phyloP scores from a whole-genome alignment of 2,888 invertebrate genomes.

The Seira musarum region DNA sequence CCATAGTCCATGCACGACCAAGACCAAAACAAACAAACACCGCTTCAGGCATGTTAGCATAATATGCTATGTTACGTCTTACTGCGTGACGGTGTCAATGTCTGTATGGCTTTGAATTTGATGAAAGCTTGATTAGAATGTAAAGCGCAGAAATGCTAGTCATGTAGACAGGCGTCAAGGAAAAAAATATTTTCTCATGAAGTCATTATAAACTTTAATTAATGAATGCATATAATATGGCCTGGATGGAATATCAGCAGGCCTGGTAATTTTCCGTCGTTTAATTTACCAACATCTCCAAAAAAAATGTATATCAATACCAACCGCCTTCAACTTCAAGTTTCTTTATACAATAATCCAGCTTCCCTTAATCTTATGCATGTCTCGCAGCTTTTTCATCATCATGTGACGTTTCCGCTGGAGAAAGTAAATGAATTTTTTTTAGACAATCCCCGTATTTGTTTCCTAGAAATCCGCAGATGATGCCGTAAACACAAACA shows the following conservation, averaged over 20 bases:
- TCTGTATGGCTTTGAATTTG: no score
- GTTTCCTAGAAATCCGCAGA: constrained; percentile 12
- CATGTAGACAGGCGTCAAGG: no score
- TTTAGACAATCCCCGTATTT: background rate
- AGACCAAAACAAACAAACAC: no score
- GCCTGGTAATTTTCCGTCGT: background rate
- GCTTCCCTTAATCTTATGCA: background rate
- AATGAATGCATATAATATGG: background rate
- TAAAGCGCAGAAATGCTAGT: no score
- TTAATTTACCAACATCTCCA: background rate
- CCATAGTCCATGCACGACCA: no score
- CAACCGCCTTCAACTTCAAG: no score
- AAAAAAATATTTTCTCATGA: background rate
- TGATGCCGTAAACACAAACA: constrained; percentile 18
- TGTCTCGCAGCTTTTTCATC: background rate
- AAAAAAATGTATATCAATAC: no score
- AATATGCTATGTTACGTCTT: no score
- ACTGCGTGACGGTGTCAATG: no score
- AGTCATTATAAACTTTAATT: background rate
- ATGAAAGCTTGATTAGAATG: no score
- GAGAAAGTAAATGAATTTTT: constrained; percentile 12
- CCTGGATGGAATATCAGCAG: background rate
- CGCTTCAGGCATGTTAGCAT: no score
- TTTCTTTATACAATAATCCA: no score
- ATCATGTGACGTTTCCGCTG: background rate